phyloP scores from a whole-genome alignment of 2,797 vertebrate genomes.

The Peromyscus melanophrys region DNA sequence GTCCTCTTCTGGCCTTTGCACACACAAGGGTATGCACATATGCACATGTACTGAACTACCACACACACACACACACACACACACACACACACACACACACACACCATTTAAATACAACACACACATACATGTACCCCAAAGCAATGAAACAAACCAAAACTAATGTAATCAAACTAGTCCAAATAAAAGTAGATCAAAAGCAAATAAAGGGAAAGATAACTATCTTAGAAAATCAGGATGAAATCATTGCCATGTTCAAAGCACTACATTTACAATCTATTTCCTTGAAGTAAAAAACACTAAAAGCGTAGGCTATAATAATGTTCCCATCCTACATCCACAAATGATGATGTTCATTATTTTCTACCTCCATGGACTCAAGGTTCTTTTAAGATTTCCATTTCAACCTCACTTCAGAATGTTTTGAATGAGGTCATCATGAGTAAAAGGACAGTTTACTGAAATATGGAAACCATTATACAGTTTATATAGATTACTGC shows the following conservation, averaged over 20 bases:
- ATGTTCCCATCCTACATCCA: conserved; percentile 46
- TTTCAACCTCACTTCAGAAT: conserved; percentile 66
- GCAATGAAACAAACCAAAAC: neutral
- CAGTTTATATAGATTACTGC: neutral
- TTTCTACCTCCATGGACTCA: conserved; percentile 62
- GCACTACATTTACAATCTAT: conserved; percentile 70
- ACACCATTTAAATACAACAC: neutral
- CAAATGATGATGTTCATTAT: conserved; percentile 45
- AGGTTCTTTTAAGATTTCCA: conserved; percentile 56
- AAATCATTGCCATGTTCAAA: conserved; percentile 68
- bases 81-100: neutral
- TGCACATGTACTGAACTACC: neutral
- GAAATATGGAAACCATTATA: conserved; percentile 51
- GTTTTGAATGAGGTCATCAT: conserved; percentile 56
- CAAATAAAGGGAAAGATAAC: conserved; percentile 69
- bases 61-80: neutral
- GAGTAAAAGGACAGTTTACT: conserved; percentile 26
- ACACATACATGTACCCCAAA: neutral
- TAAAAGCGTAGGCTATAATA: conserved; percentile 51
- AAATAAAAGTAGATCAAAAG: conserved; percentile 75
- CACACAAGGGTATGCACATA: neutral
- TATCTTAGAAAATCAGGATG: conserved; percentile 70
- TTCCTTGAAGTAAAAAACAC: conserved; percentile 68
- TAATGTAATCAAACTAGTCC: conserved; percentile 57
- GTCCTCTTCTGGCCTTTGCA: neutral